Evolutionary conservation across 2,113 vertebrate species (phyloP).

Genomic region (Siniperca knerii): DNA sequence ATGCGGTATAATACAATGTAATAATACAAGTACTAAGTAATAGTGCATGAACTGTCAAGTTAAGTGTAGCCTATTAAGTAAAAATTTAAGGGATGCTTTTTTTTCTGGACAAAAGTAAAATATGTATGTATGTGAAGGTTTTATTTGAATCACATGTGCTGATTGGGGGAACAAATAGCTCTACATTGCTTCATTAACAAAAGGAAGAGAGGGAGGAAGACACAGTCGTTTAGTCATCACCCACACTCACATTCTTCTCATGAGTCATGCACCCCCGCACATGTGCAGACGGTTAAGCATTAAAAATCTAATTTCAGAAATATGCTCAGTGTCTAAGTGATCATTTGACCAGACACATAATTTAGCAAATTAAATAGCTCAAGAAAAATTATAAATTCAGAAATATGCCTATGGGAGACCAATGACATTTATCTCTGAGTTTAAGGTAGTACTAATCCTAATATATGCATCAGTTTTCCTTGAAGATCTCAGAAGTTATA

Average conservation of each 20-base stretch:
- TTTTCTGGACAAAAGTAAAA: conserved; percentile 19
- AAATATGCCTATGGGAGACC: neutral
- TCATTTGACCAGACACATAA: conserved; percentile 20
- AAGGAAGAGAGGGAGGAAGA: conserved; percentile 33
- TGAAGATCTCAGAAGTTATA: neutral
- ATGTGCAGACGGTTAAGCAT: conserved; percentile 44
- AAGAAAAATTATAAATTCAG: neutral
- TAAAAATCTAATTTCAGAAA: conserved; percentile 34
- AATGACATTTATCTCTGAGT: neutral
- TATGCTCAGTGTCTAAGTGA: conserved; percentile 32
- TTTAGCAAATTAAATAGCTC: neutral
- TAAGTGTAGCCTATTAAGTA: neutral
- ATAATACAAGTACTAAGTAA: too few relatives aligned
- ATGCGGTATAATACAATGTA: too few relatives aligned
- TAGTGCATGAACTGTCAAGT: too few relatives aligned
- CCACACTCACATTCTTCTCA: conserved; percentile 44
- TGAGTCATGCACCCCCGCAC: conserved; percentile 59
- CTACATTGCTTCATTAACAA: conserved; percentile 51
- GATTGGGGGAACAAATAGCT: conserved; percentile 29
- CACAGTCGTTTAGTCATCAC: conserved; percentile 50
- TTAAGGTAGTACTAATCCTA: neutral
- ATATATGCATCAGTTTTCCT: neutral
- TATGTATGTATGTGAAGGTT: conserved; percentile 1
- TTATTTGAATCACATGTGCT: conserved; percentile 52
- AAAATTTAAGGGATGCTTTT: conserved; percentile 30